These are phyloP conservation scores for Psettodes erumei DNA, from an alignment of 2,113 vertebrate species.

Conservation along the genomic window DNA sequence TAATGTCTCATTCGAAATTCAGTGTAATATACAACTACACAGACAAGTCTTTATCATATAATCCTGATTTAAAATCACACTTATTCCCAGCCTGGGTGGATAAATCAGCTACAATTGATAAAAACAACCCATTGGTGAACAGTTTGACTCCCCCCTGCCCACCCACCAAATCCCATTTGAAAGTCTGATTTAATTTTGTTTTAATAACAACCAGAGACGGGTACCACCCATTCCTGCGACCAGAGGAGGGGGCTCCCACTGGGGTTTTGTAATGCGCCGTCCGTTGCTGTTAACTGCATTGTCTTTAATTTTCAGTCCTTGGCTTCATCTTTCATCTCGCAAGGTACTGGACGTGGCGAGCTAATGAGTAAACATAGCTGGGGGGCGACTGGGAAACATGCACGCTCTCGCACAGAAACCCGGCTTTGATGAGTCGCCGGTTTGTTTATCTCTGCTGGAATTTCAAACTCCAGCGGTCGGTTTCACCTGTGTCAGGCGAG, in stretches of 20 bases:
- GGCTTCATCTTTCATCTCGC: constrained; percentile 72
- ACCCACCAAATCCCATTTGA: constrained; percentile 47
- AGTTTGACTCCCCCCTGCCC: constrained; percentile 30
- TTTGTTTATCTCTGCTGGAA: constrained; percentile 50
- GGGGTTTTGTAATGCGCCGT: constrained; percentile 41
- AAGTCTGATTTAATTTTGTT: constrained; percentile 74
- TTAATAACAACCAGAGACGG: constrained; percentile 67
- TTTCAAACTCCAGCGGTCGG: constrained; percentile 3
- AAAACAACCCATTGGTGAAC: constrained; percentile 26
- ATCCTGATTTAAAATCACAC: not conserved
- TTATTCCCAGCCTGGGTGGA: not conserved
- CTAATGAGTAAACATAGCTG: constrained; percentile 78
- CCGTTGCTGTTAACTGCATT: constrained; percentile 70
- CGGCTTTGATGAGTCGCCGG: constrained; percentile 61
- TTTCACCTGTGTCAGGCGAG: constrained; percentile 48
- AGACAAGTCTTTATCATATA: not conserved
- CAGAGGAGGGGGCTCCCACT: constrained; percentile 53
- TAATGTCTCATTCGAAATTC: not conserved
- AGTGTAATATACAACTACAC: not conserved
- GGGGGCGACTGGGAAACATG: constrained; percentile 35
- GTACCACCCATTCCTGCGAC: constrained; percentile 48
- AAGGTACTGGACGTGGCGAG: constrained; percentile 45
- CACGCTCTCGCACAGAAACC: constrained; percentile 17
- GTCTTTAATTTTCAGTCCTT: constrained; percentile 76
- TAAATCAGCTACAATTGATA: constrained; percentile 34